These are phyloP conservation scores for Spilosoma lubricipeda DNA, from an alignment of 2,888 invertebrate genomes.

Conservation along the genomic window DNA sequence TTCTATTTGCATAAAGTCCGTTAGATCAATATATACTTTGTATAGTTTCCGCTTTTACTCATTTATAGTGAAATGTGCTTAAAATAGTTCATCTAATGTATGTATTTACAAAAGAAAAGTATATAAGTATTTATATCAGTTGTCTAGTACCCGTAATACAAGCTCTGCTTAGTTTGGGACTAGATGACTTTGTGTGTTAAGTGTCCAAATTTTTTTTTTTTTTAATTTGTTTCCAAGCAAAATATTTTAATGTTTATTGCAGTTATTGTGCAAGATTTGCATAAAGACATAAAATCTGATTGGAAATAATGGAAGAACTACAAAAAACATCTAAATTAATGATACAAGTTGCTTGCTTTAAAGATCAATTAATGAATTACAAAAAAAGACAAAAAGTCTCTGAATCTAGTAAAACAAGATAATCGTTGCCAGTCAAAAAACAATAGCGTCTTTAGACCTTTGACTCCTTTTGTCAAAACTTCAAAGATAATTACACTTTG, in stretches of 20 bases:
- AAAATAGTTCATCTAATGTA: background rate
- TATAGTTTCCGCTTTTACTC: background rate
- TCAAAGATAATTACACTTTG: slow-evolving; percentile 49
- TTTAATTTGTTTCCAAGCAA: background rate
- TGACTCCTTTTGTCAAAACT: slow-evolving; percentile 46
- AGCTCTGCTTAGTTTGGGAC: too few species aligned
- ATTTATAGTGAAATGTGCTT: background rate
- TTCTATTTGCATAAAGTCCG: background rate
- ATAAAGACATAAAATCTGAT: background rate
- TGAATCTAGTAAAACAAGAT: slow-evolving; percentile 42
- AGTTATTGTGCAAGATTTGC: background rate
- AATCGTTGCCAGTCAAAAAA: slow-evolving; percentile 45
- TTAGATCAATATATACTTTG: background rate
- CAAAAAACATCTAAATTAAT: background rate
- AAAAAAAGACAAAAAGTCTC: slow-evolving; percentile 21
- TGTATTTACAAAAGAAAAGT: too few species aligned
- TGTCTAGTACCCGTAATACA: too few species aligned
- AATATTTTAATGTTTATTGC: background rate
- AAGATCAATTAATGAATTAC: too few species aligned
- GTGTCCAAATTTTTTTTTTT: background rate
- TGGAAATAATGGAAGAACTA: background rate
- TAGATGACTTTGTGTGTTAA: too few species aligned
- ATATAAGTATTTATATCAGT: too few species aligned
- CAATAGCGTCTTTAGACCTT: slow-evolving; percentile 49
- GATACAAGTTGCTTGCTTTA: background rate